Base-by-base conservation (phyloP, 2,888 invertebrate genomes). In the Nebria brevicollis region DNA sequence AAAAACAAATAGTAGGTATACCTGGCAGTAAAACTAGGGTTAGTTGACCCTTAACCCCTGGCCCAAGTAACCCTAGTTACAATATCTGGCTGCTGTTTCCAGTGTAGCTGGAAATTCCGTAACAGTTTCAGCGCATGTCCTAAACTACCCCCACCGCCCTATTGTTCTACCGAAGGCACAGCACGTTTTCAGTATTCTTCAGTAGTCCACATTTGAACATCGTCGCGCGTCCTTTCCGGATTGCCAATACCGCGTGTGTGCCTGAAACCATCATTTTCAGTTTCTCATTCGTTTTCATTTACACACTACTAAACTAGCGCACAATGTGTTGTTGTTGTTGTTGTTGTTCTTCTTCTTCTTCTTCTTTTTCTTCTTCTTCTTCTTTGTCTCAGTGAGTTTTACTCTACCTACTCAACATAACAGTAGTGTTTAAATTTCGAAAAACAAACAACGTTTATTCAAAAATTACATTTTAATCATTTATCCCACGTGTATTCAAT, bases 31-130 rank as follows among this genome's bases (percentile, higher is more conserved):
- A 43, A 43, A 54, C 11, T 13, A 54, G 54, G 54, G 54, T 54
- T 54, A 54, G 54, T 54, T 54, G 54, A 54, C 54, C 54, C 54
- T 54, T 54, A 54, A 54, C 54, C 54, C 54, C 54, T 54, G 54
- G 7, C 54, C 54, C 54, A 54, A 54, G 54, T 54, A 54, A 54
- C 11, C 54, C 8, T 11, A 1, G 54, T 54, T 11, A 54, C 8
- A 54, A 54, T 54, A 54, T 54, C 54, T 11, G 54, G 54, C 54
- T 11, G 54, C 34, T 34, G 34, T 34, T 34, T 34, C 5, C 34
- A 34, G 34, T 34, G 34, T 34, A 34, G 34, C 34, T 34, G 5
- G 34, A 34, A 34, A 34, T 34, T 34, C 34, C 34, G 34, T 34
- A 4, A 54, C 11, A 11, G 54, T 54, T 54, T 54, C 11, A 54